A percentile compares a stretch with the other conserved stretches of the same genome.
These are phyloP conservation scores for Acrocephalus kingi DNA, from an alignment of 2,113 vertebrate species.

Conservation along the genomic window DNA sequence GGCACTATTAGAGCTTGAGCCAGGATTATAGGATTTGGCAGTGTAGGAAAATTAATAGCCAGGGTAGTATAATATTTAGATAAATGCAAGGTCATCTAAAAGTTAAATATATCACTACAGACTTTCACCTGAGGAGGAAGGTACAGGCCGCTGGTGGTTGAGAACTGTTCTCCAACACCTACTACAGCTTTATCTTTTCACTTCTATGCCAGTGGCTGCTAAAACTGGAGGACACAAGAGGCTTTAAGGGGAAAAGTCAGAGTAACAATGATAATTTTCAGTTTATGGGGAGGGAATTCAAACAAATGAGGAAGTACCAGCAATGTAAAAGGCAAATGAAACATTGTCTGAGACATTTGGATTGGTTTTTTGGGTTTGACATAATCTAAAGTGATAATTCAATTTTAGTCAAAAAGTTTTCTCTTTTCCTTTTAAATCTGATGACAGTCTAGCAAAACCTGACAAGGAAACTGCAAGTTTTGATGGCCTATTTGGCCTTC, in stretches of 20 bases:
- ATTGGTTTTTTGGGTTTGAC: background rate
- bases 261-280: background rate
- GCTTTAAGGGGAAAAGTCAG: background rate
- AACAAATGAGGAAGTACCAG: background rate
- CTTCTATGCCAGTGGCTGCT: background rate
- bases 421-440: background rate
- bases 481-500: background rate
- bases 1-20: constrained; percentile 2
- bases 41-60: background rate
- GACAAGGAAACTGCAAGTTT: background rate
- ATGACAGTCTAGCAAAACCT: background rate
- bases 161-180: background rate
- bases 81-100: constrained; percentile 27
- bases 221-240: background rate
- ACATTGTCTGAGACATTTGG: background rate
- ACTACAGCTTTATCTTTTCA: background rate
- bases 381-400: background rate
- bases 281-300: background rate
- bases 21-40: constrained; percentile 64
- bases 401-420: background rate
- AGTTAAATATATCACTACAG: background rate
- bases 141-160: background rate
- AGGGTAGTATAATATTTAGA: constrained; percentile 14
- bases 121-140: background rate
- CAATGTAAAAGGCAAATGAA: background rate